Percentiles rank a stretch among this genome's conserved stretches.
Evolutionary conservation across 2,797 vertebrate genomes (phyloP).

Genomic region (Rhodeus uyekii): DNA sequence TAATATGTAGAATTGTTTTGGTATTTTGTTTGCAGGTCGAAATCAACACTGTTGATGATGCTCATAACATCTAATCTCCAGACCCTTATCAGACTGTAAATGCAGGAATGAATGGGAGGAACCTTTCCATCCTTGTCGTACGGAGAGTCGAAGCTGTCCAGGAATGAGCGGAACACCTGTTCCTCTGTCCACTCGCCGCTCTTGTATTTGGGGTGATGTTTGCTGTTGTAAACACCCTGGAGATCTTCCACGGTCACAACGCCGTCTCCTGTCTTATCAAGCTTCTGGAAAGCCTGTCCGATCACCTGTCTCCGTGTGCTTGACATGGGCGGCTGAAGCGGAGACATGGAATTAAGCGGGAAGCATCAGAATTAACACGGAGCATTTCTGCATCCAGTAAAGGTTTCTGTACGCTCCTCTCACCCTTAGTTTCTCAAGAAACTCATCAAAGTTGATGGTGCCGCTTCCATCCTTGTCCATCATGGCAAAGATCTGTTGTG

Average conservation of each 20-base stretch:
- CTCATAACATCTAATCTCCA: neutral
- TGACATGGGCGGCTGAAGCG: constrained; percentile 70
- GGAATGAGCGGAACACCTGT: constrained; percentile 72
- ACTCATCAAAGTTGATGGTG: constrained; percentile 74
- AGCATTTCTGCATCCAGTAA: neutral
- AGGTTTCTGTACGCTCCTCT: constrained; percentile 9
- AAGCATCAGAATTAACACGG: neutral
- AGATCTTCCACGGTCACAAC: constrained; percentile 75
- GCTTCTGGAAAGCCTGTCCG: constrained; percentile 71
- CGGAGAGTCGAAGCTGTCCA: constrained; percentile 74
- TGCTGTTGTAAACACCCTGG: constrained; percentile 69
- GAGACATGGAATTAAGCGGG: too few relatives aligned
- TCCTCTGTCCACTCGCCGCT: constrained; percentile 76
- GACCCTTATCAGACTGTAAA: neutral
- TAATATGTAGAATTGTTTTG: neutral
- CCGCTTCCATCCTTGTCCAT: constrained; percentile 73
- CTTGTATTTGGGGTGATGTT: constrained; percentile 71
- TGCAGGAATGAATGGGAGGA: neutral
- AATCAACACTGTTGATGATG: neutral
- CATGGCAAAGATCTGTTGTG: constrained; percentile 60
- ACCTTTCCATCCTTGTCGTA: constrained; percentile 78
- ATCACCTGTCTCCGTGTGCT: constrained; percentile 66
- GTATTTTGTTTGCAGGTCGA: neutral
- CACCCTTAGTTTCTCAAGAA: constrained; percentile 73
- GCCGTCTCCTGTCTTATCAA: constrained; percentile 72